A percentile compares a stretch with the other conserved stretches of the same genome.
Evolutionary conservation across 2,113 vertebrate genomes (phyloP).

Genomic region (Caranx ignobilis): DNA sequence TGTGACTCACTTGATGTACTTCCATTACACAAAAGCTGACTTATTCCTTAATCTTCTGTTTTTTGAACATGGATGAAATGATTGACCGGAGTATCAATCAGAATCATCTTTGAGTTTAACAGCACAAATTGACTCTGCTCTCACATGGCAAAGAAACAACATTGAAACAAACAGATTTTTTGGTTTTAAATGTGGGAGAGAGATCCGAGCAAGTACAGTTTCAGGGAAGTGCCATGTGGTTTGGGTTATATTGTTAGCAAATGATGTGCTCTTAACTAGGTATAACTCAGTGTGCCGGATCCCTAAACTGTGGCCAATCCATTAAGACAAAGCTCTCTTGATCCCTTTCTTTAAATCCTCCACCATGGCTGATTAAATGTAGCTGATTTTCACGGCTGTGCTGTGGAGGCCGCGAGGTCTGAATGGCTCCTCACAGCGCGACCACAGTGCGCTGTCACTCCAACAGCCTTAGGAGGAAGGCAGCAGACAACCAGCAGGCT

Average conservation of each 20-base stretch:
- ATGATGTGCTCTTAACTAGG: slow-evolving; percentile 73
- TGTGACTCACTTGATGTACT: slow-evolving; percentile 52
- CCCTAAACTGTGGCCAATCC: slow-evolving; percentile 81
- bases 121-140: slow-evolving; percentile 22
- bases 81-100: slow-evolving; percentile 58
- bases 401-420: slow-evolving; percentile 63
- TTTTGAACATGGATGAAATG: slow-evolving; percentile 48
- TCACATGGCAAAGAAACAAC: slow-evolving; percentile 9
- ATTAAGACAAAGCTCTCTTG: slow-evolving; percentile 80
- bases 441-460: slow-evolving; percentile 64
- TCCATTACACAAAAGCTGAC: slow-evolving; percentile 59
- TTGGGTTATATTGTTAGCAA: slow-evolving; percentile 73
- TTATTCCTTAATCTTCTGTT: slow-evolving; percentile 62
- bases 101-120: slow-evolving; percentile 40
- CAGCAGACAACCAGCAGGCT: slow-evolving; percentile 52
- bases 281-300: slow-evolving; percentile 65
- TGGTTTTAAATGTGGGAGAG: slow-evolving; percentile 21
- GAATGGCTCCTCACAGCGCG: slow-evolving; percentile 73
- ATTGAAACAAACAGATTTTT: not conserved
- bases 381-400: slow-evolving; percentile 79
- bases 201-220: slow-evolving; percentile 15
- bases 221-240: slow-evolving; percentile 71
- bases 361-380: slow-evolving; percentile 83
- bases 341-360: slow-evolving; percentile 78
- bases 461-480: slow-evolving; percentile 42